Conservation (phyloP, 2,888 invertebrate species). For the Eupithecia tripunctaria region DNA sequence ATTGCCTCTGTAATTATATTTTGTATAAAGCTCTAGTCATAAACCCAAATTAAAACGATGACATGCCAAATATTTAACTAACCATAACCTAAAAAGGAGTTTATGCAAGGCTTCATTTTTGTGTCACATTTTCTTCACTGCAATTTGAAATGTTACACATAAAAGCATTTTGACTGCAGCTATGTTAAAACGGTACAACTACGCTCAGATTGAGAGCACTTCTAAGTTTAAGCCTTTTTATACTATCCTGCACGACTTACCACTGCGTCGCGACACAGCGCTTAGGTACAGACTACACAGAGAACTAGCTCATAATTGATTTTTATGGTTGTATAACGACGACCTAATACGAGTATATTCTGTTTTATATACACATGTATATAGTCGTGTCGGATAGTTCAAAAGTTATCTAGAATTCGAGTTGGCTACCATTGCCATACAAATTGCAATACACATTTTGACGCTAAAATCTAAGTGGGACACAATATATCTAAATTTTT, state of each 20-base stretch:
- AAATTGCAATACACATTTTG: not conserved
- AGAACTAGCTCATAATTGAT: not conserved
- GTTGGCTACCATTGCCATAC: not conserved
- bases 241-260: not conserved
- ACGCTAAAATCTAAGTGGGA: not conserved
- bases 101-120: not conserved
- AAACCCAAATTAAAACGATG: conserved; percentile 25
- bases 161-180: not conserved
- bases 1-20: conserved; percentile 13
- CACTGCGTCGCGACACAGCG: not conserved
- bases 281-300: not conserved
- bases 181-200: not conserved
- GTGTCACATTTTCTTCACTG: conserved; percentile 30
- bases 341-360: not conserved
- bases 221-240: not conserved
- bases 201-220: not conserved
- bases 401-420: not conserved
- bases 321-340: not conserved
- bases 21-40: conserved; percentile 30
- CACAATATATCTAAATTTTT: not conserved
- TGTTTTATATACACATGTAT: not conserved
- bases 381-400: not conserved
- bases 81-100: not conserved
- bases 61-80: conserved; percentile 26
- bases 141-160: conserved; percentile 24